Percentiles rank a stretch among this genome's conserved stretches.
Evolutionary conservation across 2,113 vertebrate genomes (phyloP).

Genomic region (Poeciliopsis occidentalis): DNA sequence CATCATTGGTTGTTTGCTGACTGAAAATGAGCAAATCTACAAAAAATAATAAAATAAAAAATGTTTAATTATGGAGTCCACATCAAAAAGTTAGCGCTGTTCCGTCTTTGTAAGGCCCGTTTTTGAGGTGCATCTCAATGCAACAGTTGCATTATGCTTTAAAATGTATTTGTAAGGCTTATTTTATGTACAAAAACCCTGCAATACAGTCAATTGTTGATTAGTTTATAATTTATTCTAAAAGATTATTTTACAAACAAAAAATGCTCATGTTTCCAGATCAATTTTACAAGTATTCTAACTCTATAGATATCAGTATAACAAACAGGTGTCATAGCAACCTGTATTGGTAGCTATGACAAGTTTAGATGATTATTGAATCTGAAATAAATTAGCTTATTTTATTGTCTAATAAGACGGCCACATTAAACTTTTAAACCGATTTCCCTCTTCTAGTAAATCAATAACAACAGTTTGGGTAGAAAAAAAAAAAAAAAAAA

Average conservation of each 20-base stretch:
- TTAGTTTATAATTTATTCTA: not conserved
- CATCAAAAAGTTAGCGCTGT: too few relatives aligned
- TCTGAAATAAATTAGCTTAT: not conserved
- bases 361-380: not conserved
- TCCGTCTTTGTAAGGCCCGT: too few relatives aligned
- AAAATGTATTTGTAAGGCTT: not conserved
- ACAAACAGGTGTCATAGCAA: too few relatives aligned
- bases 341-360: not conserved
- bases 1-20: too few relatives aligned
- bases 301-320: not conserved
- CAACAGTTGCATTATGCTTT: not conserved
- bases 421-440: too few relatives aligned
- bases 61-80: too few relatives aligned
- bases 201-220: too few relatives aligned
- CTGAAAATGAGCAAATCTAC: too few relatives aligned
- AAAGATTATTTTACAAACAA: not conserved
- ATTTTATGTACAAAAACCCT: too few relatives aligned
- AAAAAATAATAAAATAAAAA: too few relatives aligned
- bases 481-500: not conserved
- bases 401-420: too few relatives aligned
- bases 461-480: conserved; percentile 15
- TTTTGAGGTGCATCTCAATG: too few relatives aligned
- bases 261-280: not conserved
- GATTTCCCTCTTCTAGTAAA: conserved; percentile 6
- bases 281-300: not conserved